These are phyloP conservation scores for human DNA, from an alignment of 2,113 vertebrate species.

Conservation along the genomic window DNA sequence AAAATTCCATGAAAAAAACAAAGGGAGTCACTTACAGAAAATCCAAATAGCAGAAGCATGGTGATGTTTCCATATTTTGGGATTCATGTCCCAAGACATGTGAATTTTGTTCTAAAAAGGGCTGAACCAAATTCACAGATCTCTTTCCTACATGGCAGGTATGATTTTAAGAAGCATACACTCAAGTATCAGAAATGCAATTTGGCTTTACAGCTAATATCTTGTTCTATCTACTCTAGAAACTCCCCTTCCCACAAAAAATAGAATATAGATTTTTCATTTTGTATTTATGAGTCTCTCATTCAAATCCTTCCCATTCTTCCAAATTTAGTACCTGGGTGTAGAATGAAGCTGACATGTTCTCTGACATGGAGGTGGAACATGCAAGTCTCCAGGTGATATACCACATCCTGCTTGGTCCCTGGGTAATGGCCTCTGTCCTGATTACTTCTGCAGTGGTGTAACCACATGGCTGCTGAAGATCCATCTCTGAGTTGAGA, in stretches of 20 bases:
- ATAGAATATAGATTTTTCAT: background rate
- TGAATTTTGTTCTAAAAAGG: background rate
- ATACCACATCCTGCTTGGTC: background rate
- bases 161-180: background rate
- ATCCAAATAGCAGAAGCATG: background rate
- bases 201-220: background rate
- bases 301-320: background rate
- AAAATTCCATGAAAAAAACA: constrained; percentile 4
- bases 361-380: background rate
- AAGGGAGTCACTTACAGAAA: background rate
- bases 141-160: background rate
- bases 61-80: background rate
- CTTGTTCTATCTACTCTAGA: background rate
- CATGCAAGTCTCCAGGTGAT: background rate
- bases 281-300: background rate
- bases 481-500: background rate
- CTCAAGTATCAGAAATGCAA: background rate
- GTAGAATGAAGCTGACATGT: background rate
- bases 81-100: background rate
- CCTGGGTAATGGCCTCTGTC: background rate
- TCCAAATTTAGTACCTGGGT: background rate
- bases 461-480: background rate
- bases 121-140: background rate
- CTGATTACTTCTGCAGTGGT: background rate
- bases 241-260: background rate